Evolutionary conservation across 2,113 vertebrate genomes (phyloP).

Genomic region (Fulmarus glacialis): DNA sequence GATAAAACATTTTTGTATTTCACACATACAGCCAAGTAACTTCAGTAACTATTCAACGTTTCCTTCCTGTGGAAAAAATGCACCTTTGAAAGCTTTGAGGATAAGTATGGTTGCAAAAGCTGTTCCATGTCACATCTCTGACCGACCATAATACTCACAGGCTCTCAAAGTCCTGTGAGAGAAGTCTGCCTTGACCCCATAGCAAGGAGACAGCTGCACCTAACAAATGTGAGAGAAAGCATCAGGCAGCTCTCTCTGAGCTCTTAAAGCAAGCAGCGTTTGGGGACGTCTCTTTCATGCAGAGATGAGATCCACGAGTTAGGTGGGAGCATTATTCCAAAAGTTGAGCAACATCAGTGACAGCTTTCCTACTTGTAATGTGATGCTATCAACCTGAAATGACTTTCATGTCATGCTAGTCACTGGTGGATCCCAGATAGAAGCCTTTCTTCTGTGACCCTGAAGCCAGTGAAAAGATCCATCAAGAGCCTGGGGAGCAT

Average conservation of each 20-base stretch:
- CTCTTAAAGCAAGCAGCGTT: not conserved
- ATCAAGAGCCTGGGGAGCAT: not conserved
- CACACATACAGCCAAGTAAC: not conserved
- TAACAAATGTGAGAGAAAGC: not conserved
- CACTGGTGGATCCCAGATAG: not conserved
- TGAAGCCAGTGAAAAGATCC: not conserved
- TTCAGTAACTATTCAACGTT: not conserved
- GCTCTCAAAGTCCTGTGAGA: not conserved
- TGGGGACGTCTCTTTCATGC: not conserved
- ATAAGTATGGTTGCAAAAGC: not conserved
- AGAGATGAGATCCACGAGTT: not conserved
- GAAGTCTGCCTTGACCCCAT: not conserved
- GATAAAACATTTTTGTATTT: not conserved
- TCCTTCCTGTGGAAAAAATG: not conserved
- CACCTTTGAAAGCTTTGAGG: not conserved
- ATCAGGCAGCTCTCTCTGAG: not conserved
- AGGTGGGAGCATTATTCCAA: not conserved
- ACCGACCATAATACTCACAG: not conserved
- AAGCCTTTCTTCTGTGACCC: not conserved
- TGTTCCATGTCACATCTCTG: not conserved
- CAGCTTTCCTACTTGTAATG: not conserved
- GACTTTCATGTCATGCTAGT: not conserved
- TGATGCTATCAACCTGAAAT: not conserved
- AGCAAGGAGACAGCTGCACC: not conserved
- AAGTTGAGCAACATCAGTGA: not conserved